Conservation (phyloP, 2,113 vertebrate species). For the Daphoenositta chrysoptera region DNA sequence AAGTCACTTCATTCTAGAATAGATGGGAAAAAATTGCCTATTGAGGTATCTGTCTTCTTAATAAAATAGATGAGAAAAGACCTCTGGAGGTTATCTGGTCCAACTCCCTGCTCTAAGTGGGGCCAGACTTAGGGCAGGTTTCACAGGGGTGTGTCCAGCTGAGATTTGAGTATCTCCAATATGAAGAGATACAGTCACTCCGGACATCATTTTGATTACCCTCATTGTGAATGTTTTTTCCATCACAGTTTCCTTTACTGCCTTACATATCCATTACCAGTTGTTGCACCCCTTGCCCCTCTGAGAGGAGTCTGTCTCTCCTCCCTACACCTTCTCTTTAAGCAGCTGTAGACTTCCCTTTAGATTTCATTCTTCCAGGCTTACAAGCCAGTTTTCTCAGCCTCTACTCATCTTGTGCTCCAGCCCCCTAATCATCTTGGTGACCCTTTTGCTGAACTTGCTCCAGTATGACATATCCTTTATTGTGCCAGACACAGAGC, state of each 20-base stretch:
- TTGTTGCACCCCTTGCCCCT: background rate
- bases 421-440: background rate
- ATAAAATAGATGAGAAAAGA: background rate
- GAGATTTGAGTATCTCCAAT: background rate
- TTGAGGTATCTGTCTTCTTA: background rate
- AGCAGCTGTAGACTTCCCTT: background rate
- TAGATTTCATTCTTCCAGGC: background rate
- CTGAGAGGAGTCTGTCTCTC: background rate
- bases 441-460: background rate
- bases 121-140: background rate
- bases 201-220: background rate
- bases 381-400: background rate
- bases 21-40: background rate
- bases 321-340: background rate
- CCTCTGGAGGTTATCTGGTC: background rate
- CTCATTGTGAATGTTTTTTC: background rate
- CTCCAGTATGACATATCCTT: background rate
- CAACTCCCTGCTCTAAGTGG: background rate
- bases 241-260: background rate
- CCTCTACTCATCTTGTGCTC: background rate
- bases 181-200: background rate
- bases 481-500: background rate
- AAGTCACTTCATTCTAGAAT: background rate
- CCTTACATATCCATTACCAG: accelerated
- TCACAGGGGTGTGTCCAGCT: background rate